phyloP scores from a whole-genome alignment of 2,888 invertebrate genomes.

The Drosophila multiciliata region DNA sequence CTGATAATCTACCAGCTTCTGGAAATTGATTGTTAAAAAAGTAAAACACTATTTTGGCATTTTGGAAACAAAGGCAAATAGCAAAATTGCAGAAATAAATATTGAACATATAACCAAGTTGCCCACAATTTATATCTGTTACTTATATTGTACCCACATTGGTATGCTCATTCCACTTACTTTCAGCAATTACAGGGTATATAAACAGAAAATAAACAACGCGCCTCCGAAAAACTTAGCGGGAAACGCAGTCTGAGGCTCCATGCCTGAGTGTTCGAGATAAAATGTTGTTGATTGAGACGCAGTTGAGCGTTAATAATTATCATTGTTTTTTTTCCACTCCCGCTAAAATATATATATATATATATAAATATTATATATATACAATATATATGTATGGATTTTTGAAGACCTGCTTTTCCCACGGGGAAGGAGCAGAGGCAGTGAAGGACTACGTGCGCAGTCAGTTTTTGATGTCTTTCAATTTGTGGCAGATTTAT shows the following conservation, averaged over 20 bases:
- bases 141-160: neutral
- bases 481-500: conserved; percentile 77
- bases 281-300: conserved; percentile 78
- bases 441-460: conserved; percentile 41
- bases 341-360: neutral
- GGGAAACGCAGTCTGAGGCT: conserved; percentile 10
- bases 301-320: conserved; percentile 78
- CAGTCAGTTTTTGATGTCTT: conserved; percentile 69
- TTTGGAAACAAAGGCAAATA: neutral
- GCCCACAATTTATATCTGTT: neutral
- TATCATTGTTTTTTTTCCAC: conserved; percentile 54
- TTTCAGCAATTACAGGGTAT: conserved; percentile 12
- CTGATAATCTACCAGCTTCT: neutral
- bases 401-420: conserved; percentile 15
- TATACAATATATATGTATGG: conserved; percentile 2
- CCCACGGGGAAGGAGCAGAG: neutral
- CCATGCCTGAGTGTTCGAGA: conserved; percentile 59
- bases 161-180: neutral
- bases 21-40: neutral
- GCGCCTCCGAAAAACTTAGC: conserved; percentile 6
- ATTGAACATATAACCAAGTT: neutral
- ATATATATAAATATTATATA: conserved; percentile 8
- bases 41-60: neutral
- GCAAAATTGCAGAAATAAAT: neutral
- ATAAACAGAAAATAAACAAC: conserved; percentile 1